Evolutionary conservation across 2,797 vertebrate species (phyloP).

Genomic region (Agapornis canus): DNA sequence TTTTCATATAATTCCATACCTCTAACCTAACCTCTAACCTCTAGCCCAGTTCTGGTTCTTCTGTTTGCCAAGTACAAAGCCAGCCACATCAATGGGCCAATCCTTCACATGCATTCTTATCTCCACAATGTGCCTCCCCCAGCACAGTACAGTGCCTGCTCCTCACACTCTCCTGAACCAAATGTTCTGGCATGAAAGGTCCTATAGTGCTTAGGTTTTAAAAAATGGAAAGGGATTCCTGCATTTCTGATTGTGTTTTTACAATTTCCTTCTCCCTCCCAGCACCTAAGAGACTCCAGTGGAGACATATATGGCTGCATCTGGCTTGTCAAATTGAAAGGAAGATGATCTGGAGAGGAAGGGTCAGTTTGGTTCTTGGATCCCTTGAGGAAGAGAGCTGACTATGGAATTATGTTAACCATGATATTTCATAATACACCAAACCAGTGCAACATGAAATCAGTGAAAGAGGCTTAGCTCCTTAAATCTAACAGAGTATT

Average conservation of each 20-base stretch:
- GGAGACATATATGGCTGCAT: not conserved
- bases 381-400: not conserved
- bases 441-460: not conserved
- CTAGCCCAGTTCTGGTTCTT: not conserved
- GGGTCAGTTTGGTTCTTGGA: not conserved
- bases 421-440: not conserved
- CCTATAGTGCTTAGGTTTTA: not conserved
- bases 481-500: not conserved
- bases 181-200: not conserved
- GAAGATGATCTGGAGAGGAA: not conserved
- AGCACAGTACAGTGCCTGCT: not conserved
- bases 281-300: not conserved
- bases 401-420: not conserved
- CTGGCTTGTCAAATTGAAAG: not conserved
- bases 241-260: not conserved
- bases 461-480: not conserved
- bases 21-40: not conserved
- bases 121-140: not conserved
- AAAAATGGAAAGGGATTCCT: not conserved
- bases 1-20: not conserved
- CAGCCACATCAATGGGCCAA: not conserved
- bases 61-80: not conserved
- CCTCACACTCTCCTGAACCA: not conserved
- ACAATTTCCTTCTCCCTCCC: not conserved
- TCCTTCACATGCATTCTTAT: not conserved